A percentile compares a stretch with the other conserved stretches of the same genome.
Conservation (phyloP, 2,797 vertebrate genomes). For the Erethizon dorsatum region DNA sequence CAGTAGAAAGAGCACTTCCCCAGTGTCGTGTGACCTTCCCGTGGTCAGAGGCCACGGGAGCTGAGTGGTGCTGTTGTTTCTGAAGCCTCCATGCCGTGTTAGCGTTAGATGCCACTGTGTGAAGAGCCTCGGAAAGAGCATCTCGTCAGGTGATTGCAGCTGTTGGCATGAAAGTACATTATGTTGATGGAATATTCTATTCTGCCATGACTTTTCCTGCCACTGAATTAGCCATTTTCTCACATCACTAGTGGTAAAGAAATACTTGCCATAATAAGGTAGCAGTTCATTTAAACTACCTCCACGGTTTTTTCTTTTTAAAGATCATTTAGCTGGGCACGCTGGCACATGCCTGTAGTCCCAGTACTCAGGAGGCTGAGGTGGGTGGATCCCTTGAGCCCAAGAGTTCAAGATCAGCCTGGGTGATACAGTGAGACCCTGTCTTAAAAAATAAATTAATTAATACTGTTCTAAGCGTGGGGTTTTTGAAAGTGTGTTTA, state of each 20-base stretch:
- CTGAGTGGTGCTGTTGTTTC: not conserved
- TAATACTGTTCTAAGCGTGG: not conserved
- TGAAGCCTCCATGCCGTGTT: not conserved
- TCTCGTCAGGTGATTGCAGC: not conserved
- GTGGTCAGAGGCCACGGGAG: not conserved
- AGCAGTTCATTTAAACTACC: slow-evolving; percentile 28
- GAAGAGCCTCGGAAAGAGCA: not conserved
- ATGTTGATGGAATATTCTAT: not conserved
- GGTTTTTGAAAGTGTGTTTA: slow-evolving; percentile 27
- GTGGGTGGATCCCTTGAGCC: not conserved
- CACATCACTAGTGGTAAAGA: slow-evolving; percentile 6
- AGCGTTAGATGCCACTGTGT: not conserved
- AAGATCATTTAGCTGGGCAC: not conserved
- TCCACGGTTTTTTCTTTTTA: not conserved
- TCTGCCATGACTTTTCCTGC: not conserved
- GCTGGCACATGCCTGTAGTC: not conserved
- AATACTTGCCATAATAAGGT: not conserved
- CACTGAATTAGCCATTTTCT: slow-evolving; percentile 36
- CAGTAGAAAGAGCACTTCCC: not conserved
- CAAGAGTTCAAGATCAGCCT: not conserved
- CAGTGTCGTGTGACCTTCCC: not conserved
- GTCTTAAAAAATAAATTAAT: not conserved
- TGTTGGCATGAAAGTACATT: not conserved
- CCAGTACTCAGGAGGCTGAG: not conserved
- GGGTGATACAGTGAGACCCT: not conserved